These are phyloP conservation scores for Listronotus bonariensis DNA, from an alignment of 1,140 invertebrate genomes.

Conservation along the genomic window DNA sequence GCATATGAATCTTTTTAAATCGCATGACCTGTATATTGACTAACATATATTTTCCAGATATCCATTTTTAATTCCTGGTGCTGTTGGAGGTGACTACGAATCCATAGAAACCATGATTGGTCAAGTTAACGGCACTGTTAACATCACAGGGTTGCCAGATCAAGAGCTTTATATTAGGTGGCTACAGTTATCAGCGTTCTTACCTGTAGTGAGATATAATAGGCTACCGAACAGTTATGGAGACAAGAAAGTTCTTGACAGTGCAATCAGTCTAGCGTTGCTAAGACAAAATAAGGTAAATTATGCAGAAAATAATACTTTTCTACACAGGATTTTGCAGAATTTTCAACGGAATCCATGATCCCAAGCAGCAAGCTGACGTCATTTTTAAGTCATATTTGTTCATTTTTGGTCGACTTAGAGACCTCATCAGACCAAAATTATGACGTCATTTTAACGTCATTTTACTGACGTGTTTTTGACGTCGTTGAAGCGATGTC, in stretches of 20 bases:
- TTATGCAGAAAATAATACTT: too few relatives aligned
- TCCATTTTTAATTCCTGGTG: conserved; percentile 90
- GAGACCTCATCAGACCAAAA: too few relatives aligned
- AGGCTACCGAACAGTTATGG: conserved; percentile 86
- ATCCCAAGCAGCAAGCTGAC: too few relatives aligned
- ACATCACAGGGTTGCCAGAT: conserved; percentile 67
- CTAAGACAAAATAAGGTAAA: conserved; percentile 74
- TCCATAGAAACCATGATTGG: conserved; percentile 62
- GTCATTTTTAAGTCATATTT: too few relatives aligned
- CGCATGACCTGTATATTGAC: not conserved
- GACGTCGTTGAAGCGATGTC: too few relatives aligned
- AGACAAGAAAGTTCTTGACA: conserved; percentile 73
- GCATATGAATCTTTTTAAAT: not conserved
- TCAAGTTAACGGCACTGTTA: conserved; percentile 53
- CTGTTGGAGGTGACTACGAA: conserved; percentile 85
- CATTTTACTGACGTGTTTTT: too few relatives aligned
- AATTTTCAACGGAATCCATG: too few relatives aligned
- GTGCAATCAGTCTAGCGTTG: conserved; percentile 74
- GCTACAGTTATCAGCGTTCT: conserved; percentile 90
- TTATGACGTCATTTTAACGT: too few relatives aligned
- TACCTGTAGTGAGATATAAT: conserved; percentile 91
- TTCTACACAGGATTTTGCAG: too few relatives aligned
- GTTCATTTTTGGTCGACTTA: too few relatives aligned
- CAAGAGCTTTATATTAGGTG: conserved; percentile 91
- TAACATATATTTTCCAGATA: conserved; percentile 63